Evolutionary conservation across 2,888 invertebrate species (phyloP).

Genomic region (Lamellibrachia columna): DNA sequence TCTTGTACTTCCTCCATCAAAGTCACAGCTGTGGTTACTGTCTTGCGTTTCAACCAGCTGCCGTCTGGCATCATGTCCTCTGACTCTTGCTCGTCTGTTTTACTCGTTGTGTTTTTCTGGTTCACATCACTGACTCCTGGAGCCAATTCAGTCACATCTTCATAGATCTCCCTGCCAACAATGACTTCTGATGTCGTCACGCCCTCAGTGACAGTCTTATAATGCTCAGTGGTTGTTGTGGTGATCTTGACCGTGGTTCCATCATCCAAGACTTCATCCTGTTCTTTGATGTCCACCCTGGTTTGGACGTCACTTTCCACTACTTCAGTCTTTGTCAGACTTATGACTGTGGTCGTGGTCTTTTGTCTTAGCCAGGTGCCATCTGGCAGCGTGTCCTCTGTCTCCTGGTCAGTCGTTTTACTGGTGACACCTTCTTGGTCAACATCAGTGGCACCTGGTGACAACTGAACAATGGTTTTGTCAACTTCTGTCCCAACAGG

Average conservation of each 20-base stretch:
- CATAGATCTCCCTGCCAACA: slow-evolving; percentile 32
- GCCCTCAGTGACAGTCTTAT: slow-evolving; percentile 19
- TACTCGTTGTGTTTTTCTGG: slow-evolving; percentile 21
- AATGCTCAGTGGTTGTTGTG: neutral
- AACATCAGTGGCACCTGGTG: slow-evolving; percentile 29
- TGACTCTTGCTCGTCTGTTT: slow-evolving; percentile 40
- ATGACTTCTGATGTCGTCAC: slow-evolving; percentile 20
- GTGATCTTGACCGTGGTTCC: slow-evolving; percentile 18
- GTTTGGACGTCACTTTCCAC: slow-evolving; percentile 7
- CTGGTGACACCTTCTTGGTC: slow-evolving; percentile 26
- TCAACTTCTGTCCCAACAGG: slow-evolving; percentile 32
- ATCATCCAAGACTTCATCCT: slow-evolving; percentile 8
- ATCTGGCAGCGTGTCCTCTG: slow-evolving; percentile 46
- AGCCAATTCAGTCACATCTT: slow-evolving; percentile 30
- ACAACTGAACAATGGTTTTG: slow-evolving; percentile 31
- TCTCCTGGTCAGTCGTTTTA: slow-evolving; percentile 39
- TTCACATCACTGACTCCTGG: slow-evolving; percentile 29
- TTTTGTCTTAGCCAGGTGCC: neutral
- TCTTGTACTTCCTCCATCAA: neutral
- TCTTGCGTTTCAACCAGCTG: slow-evolving; percentile 50
- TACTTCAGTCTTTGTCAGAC: too few species aligned
- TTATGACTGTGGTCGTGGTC: neutral
- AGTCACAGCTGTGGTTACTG: neutral
- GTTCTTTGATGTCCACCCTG: neutral
- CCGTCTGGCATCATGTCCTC: slow-evolving; percentile 50